Conservation (phyloP, 1,140 invertebrate genomes). For the Himalopsyche phryganea region DNA sequence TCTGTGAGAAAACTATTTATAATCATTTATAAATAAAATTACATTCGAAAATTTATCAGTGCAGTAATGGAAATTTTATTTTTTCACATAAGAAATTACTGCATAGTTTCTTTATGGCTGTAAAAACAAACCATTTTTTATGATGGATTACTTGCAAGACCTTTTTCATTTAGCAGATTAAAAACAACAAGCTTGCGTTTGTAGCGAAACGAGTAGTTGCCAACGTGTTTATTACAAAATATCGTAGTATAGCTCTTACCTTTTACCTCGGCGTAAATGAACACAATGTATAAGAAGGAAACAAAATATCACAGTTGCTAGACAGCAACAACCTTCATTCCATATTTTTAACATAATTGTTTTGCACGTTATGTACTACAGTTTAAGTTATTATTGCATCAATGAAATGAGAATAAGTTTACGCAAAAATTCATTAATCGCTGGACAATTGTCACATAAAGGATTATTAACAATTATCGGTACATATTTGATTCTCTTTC, state of each 20-base stretch:
- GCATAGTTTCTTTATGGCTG: too few relatives aligned
- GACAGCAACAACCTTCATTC: not conserved
- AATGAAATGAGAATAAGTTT: too few relatives aligned
- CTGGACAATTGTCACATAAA: too few relatives aligned
- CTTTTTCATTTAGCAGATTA: constrained; percentile 19
- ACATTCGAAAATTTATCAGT: too few relatives aligned
- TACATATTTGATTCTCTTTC: too few relatives aligned
- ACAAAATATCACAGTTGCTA: not conserved
- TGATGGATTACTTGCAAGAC: constrained; percentile 12
- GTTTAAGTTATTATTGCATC: too few relatives aligned
- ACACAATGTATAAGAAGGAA: not conserved
- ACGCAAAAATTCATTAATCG: not conserved
- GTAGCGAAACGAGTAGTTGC: not conserved
- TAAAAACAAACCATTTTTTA: constrained; percentile 13
- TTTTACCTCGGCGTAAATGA: not conserved
- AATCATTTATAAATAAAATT: too few relatives aligned
- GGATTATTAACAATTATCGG: too few relatives aligned
- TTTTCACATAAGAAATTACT: too few relatives aligned
- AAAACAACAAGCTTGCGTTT: constrained; percentile 6
- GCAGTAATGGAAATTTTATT: too few relatives aligned
- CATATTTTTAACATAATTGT: not conserved
- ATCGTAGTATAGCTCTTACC: not conserved
- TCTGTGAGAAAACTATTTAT: too few relatives aligned
- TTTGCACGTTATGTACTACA: too few relatives aligned
- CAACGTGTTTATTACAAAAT: not conserved